Percentiles rank a stretch among this genome's conserved stretches.
Evolutionary conservation across 2,797 vertebrate genomes (phyloP).

Genomic region (Steatocranus sp.): DNA sequence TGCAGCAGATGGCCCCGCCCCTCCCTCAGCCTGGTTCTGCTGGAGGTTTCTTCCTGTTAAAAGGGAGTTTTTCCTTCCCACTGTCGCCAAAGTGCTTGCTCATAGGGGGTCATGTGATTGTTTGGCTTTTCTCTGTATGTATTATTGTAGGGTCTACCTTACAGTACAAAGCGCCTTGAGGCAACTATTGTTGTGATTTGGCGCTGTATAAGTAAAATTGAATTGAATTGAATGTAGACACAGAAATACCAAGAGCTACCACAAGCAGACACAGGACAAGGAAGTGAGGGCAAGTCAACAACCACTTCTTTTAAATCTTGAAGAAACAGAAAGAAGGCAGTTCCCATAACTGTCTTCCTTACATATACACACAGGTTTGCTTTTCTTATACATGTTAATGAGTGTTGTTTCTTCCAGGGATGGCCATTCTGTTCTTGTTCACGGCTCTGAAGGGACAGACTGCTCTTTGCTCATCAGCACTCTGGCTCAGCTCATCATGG

Average conservation of each 20-base stretch:
- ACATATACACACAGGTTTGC: neutral
- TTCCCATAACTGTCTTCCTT: neutral
- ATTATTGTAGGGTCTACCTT: rapidly evolving
- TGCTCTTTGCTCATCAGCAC: constrained; percentile 83
- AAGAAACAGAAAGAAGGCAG: neutral
- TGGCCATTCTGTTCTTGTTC: constrained; percentile 80
- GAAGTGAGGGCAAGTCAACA: neutral
- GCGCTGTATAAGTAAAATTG: rapidly evolving
- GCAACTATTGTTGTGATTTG: neutral
- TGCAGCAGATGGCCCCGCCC: rapidly evolving
- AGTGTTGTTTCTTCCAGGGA: constrained; percentile 68
- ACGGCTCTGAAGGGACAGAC: constrained; percentile 83
- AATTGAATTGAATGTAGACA: neutral
- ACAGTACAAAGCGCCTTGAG: neutral
- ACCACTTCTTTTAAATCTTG: neutral
- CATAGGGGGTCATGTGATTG: neutral
- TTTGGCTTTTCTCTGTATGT: rapidly evolving
- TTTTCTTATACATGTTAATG: neutral
- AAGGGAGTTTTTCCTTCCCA: neutral
- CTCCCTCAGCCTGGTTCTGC: rapidly evolving
- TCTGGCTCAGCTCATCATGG: constrained; percentile 86
- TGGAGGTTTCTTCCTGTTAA: neutral
- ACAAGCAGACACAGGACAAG: neutral
- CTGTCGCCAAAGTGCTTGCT: neutral
- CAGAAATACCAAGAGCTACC: neutral